Evolutionary conservation across 2,113 vertebrate genomes (phyloP).

Genomic region (Amazona vittata): DNA sequence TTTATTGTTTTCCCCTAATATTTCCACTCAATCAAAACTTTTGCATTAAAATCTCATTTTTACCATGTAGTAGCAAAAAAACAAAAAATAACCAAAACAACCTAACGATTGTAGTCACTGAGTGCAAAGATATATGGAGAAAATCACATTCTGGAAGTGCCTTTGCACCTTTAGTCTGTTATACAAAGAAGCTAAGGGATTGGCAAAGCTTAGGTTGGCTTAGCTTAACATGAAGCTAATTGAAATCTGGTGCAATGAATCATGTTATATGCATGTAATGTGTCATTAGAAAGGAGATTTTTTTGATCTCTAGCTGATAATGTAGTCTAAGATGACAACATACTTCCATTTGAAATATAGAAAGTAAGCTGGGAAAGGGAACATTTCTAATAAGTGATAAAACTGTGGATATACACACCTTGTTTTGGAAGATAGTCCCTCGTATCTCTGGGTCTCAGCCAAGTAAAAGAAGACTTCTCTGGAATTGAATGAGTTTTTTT

Average conservation of each 20-base stretch:
- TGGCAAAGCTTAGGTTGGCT: not conserved
- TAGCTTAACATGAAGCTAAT: not conserved
- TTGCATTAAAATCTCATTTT: not conserved
- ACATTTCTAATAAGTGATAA: not conserved
- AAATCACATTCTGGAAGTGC: not conserved
- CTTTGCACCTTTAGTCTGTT: not conserved
- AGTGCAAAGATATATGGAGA: not conserved
- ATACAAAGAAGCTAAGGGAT: not conserved
- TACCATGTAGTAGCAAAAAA: not conserved
- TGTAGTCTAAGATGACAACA: not conserved
- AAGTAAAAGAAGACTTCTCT: not conserved
- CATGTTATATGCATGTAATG: not conserved
- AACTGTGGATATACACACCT: not conserved
- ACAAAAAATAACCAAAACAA: not conserved
- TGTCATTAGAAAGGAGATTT: not conserved
- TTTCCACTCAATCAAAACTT: not conserved
- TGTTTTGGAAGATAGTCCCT: not conserved
- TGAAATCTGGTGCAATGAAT: not conserved
- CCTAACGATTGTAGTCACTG: not conserved
- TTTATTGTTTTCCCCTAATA: not conserved
- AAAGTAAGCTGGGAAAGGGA: not conserved
- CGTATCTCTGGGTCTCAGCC: not conserved
- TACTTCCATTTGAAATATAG: accelerated
- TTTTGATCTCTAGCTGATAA: not conserved
- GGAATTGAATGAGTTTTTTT: not conserved